Conservation (phyloP, 2,797 vertebrate genomes). For the Chanos chanos region DNA sequence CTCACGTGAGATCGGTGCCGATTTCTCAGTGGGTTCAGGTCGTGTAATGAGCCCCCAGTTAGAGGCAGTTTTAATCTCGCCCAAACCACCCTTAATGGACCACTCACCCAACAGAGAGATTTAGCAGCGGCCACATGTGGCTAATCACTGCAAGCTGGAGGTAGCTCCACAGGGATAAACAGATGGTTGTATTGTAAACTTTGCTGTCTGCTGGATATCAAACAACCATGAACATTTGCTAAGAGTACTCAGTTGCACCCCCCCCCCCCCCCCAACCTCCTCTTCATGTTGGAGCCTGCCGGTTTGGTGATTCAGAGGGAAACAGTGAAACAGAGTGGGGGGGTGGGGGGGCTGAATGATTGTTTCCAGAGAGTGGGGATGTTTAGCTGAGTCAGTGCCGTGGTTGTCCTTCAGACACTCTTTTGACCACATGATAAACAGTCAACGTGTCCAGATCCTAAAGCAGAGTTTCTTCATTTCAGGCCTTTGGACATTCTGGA, state of each 20-base stretch:
- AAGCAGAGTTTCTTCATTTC: no score
- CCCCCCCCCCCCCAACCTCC: no score
- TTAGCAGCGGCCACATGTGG: constrained; percentile 47
- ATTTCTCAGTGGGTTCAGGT: constrained; percentile 28
- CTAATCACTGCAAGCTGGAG: constrained; percentile 45
- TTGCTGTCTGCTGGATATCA: constrained; percentile 28
- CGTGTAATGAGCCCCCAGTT: constrained; percentile 32
- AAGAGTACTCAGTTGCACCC: no score
- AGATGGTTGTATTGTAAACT: constrained; percentile 45
- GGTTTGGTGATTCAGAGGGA: not conserved
- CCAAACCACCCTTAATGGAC: constrained; percentile 36
- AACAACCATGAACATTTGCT: constrained; percentile 12
- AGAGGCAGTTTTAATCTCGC: constrained; percentile 36
- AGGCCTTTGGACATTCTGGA: no score
- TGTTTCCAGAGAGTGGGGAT: constrained; percentile 36
- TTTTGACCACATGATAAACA: no score
- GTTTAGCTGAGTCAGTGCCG: constrained; percentile 20
- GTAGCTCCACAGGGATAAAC: constrained; percentile 28
- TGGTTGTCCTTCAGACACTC: not conserved
- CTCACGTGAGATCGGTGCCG: constrained; percentile 24
- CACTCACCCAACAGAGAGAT: constrained; percentile 25
- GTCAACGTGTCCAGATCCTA: no score
- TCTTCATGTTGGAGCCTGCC: not conserved
- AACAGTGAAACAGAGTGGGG: not conserved
- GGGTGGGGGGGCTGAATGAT: constrained; percentile 8